Conservation (phyloP, 2,113 vertebrate genomes). For the Varanus salvator region DNA sequence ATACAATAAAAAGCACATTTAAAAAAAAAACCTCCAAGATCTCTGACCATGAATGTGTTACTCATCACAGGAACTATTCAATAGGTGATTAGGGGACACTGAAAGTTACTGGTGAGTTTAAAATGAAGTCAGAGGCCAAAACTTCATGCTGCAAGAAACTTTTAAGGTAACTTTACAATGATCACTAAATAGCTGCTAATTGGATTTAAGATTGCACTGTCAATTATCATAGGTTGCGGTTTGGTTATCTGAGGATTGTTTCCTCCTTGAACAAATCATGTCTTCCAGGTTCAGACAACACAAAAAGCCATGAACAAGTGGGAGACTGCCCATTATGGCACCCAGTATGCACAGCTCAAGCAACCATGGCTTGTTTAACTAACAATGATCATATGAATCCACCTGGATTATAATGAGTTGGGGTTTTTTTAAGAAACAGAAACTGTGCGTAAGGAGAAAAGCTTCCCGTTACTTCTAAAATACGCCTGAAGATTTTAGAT, state of each 20-base stretch:
- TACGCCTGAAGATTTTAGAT: neutral
- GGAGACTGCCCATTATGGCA: too few species aligned
- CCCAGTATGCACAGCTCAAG: too few species aligned
- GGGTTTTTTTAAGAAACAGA: neutral
- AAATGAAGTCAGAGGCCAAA: neutral
- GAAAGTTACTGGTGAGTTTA: neutral
- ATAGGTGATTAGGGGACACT: neutral
- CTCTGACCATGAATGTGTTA: neutral
- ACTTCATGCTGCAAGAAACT: neutral
- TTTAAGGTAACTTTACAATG: neutral
- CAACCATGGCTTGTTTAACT: too few species aligned
- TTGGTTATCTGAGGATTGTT: too few species aligned
- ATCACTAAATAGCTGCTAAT: conserved; percentile 1
- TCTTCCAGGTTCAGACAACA: too few species aligned
- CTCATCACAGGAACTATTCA: neutral
- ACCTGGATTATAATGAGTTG: neutral
- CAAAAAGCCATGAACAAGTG: too few species aligned
- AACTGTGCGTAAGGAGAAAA: neutral
- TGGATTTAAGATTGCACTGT: neutral
- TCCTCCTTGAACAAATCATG: too few species aligned
- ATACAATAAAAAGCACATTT: neutral
- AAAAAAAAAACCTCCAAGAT: neutral
- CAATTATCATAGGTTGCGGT: too few species aligned
- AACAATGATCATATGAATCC: too few species aligned
- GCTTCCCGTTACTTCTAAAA: neutral